phyloP scores from a whole-genome alignment of 2,113 vertebrate genomes.

The Bothrops jararaca region DNA sequence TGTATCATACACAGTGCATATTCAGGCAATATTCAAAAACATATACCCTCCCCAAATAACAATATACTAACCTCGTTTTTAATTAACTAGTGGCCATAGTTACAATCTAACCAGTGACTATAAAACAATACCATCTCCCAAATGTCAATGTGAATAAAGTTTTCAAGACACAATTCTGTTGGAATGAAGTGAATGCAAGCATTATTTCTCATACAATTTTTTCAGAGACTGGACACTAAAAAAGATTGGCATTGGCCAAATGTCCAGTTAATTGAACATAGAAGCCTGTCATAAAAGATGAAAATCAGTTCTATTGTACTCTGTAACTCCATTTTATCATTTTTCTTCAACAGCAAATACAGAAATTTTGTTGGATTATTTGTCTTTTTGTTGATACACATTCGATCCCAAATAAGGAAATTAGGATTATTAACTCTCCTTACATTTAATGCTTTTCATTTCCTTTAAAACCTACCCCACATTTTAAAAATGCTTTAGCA shows the following conservation, averaged over 20 bases:
- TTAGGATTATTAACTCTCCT: background rate
- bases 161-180: background rate
- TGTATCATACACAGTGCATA: background rate
- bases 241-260: background rate
- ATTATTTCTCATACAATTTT: background rate
- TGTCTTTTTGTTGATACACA: too few species aligned
- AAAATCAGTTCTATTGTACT: background rate
- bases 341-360: background rate
- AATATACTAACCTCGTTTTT: background rate
- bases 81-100: too few species aligned
- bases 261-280: background rate
- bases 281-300: background rate
- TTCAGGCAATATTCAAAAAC: background rate
- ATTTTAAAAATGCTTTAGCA: background rate
- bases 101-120: background rate
- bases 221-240: background rate
- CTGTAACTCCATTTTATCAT: background rate
- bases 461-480: background rate
- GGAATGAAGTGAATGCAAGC: background rate
- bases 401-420: background rate
- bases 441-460: background rate
- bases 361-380: background rate
- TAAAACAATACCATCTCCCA: background rate
- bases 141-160: background rate
- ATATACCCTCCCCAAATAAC: background rate